Conservation (phyloP, 2,113 vertebrate species). For the Donacobius atricapilla region DNA sequence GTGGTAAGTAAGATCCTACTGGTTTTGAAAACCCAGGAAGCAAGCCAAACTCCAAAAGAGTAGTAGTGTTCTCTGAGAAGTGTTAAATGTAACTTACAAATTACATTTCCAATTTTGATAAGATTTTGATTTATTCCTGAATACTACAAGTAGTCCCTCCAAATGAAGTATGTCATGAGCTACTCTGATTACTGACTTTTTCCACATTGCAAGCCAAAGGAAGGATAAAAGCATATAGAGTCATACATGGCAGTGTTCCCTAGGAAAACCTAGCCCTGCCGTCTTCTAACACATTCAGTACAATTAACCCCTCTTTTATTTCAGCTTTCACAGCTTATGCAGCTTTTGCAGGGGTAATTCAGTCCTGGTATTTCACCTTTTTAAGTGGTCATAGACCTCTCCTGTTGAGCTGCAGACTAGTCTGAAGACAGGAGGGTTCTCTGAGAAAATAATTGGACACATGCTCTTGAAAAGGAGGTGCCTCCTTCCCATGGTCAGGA, state of each 20-base stretch:
- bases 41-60: neutral
- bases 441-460: neutral
- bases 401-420: neutral
- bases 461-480: neutral
- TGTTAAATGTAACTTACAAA: neutral
- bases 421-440: neutral
- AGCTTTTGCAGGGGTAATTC: neutral
- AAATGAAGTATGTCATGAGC: neutral
- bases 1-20: neutral
- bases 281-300: neutral
- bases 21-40: neutral
- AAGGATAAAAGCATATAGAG: slow-evolving; percentile 10
- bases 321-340: neutral
- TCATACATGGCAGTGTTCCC: slow-evolving; percentile 15
- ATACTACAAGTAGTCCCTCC: neutral
- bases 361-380: neutral
- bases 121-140: neutral
- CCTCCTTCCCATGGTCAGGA: neutral
- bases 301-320: neutral
- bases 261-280: neutral
- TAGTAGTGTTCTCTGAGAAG: neutral
- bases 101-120: neutral
- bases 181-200: slow-evolving; percentile 25
- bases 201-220: slow-evolving; percentile 17
- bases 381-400: neutral